Percentiles rank a stretch among this genome's conserved stretches.
Conservation (phyloP, 2,113 vertebrate species). For the Mola mola region DNA sequence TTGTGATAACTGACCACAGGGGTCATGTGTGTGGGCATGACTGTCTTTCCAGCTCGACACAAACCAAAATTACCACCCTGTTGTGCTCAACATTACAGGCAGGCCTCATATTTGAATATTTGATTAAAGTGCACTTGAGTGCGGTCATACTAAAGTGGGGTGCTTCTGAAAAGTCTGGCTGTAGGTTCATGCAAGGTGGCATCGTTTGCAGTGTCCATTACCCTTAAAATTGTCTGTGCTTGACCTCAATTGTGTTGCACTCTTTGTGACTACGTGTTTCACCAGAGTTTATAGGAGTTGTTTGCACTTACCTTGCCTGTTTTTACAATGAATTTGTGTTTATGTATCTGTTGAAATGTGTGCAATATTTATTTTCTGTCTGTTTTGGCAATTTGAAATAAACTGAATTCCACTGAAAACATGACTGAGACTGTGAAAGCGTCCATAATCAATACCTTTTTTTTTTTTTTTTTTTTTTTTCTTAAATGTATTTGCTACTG, state of each 20-base stretch:
- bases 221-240: constrained; percentile 57
- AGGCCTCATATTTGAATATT: neutral
- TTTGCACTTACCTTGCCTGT: constrained; percentile 82
- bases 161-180: constrained; percentile 11
- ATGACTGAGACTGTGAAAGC: neutral
- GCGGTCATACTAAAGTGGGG: neutral
- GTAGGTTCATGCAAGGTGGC: constrained; percentile 10
- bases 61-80: constrained; percentile 35
- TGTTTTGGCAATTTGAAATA: constrained; percentile 75
- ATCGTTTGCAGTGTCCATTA: constrained; percentile 64
- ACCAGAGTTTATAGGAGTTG: constrained; percentile 33
- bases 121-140: constrained; percentile 58
- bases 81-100: constrained; percentile 13
- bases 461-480: too few species aligned
- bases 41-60: constrained; percentile 29
- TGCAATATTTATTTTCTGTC: constrained; percentile 75
- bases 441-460: too few species aligned
- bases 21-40: constrained; percentile 66
- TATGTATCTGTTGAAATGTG: constrained; percentile 71
- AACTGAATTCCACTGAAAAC: constrained; percentile 59
- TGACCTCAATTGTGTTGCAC: constrained; percentile 61
- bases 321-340: constrained; percentile 75
- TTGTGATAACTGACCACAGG: constrained; percentile 51
- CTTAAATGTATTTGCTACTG: too few species aligned
- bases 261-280: constrained; percentile 56